Base-by-base conservation (phyloP, 92 coral and sea anemone genomes). In the Palythoa grandiflora region DNA sequence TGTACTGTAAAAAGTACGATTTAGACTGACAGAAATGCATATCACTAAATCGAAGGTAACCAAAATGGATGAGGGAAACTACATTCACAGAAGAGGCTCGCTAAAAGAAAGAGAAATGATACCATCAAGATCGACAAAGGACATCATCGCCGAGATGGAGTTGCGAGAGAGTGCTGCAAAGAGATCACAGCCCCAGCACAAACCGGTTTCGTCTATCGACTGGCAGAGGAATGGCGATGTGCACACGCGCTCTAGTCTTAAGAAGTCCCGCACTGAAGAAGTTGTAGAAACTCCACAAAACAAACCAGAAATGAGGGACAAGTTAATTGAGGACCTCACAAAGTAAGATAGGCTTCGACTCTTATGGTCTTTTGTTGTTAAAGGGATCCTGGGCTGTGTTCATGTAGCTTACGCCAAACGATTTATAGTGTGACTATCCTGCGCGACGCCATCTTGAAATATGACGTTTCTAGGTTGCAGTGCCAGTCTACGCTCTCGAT, bases 141-240 rank as follows among this genome's bases (percentile, higher is more conserved):
- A 81, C 39, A 81, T 81, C 74, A 81, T 81, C 9, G 86, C 86
- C 2, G 86, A 81, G 61, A 65, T 81, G 86, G 86, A 81, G 8
- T 14, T 28, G 38, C 66, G 86, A 19, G 86, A 81, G 40, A 61
- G 86, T 28, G 65, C 75, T 1, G 20, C 51, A 7, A 81, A 44
- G 75, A 65, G 86, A 13, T 14, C 86, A 17, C 86, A 81, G 20
- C 61, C 65, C 40, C 73, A n/a, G 55, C 85, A 66, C 60, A 81
- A 68, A 9, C 86, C 86, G 1, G 59, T 68, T 50, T 81, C 86
- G 3, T 65, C 86, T 38, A 68, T 81, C 9, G 75, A 81, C 60
- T 81, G 73, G 86, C 57, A 81, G 75, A 81, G 20, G 61, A 81
- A 81, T 39, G 86, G 74, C 35, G 86, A 81, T 6, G 60, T 50